These are phyloP conservation scores for Aricia agestis DNA, from an alignment of 1,140 invertebrate genomes.

Conservation along the genomic window DNA sequence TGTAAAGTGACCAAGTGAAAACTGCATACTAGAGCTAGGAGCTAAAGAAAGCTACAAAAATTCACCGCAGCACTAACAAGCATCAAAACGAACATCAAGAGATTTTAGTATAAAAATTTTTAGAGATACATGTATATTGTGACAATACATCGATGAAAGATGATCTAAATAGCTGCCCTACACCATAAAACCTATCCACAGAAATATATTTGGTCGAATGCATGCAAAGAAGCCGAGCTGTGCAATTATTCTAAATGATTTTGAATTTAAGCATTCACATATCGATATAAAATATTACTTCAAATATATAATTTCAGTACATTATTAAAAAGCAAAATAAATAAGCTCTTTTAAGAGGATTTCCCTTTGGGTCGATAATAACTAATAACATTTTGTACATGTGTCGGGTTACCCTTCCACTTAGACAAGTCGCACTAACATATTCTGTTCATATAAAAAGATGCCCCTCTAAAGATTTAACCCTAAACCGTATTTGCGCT, in stretches of 20 bases:
- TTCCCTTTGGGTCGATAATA: neutral
- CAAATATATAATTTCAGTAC: conserved; percentile 8
- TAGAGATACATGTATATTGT: neutral
- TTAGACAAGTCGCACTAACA: conserved; percentile 23
- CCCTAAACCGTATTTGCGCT: conserved; percentile 50
- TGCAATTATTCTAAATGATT: conserved; percentile 14
- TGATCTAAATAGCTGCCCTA: neutral
- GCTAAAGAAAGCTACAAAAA: neutral
- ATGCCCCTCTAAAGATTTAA: conserved; percentile 53
- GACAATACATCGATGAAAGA: neutral
- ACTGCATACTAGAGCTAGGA: neutral
- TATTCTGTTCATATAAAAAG: conserved; percentile 60
- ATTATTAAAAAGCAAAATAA: conserved; percentile 7
- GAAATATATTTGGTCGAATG: conserved; percentile 1
- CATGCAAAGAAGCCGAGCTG: conserved; percentile 10
- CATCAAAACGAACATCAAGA: neutral
- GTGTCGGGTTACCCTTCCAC: neutral
- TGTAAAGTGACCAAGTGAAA: neutral
- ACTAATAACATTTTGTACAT: conserved; percentile 15
- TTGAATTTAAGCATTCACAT: neutral
- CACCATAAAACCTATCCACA: conserved; percentile 2
- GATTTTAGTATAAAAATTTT: neutral
- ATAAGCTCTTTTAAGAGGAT: neutral
- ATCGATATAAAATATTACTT: neutral
- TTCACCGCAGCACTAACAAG: neutral